Evolutionary conservation across 2,113 vertebrate species (phyloP).

Genomic region (Rousettus leschenaultii): DNA sequence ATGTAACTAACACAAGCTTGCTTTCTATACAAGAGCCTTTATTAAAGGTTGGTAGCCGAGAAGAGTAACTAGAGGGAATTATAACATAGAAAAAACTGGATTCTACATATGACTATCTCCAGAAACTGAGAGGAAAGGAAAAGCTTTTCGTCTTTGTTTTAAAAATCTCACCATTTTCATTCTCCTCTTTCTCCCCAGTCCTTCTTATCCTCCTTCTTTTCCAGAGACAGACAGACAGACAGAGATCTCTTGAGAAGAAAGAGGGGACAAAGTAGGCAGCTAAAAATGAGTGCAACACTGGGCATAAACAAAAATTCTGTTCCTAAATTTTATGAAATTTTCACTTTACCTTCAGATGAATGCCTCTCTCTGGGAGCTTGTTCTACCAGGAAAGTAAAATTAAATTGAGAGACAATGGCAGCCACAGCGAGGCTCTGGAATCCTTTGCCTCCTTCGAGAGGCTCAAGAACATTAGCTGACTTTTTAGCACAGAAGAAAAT

Average conservation of each 20-base stretch:
- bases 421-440: background rate
- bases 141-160: background rate
- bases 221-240: background rate
- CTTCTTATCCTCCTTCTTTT: background rate
- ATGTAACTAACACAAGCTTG: background rate
- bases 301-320: background rate
- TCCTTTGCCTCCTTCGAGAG: constrained; percentile 23
- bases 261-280: background rate
- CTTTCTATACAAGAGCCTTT: background rate
- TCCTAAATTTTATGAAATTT: constrained; percentile 26
- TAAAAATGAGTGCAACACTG: background rate
- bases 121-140: background rate
- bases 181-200: background rate
- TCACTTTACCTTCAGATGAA: constrained; percentile 15
- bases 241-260: background rate
- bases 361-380: constrained; percentile 24
- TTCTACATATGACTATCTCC: background rate
- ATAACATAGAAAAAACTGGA: background rate
- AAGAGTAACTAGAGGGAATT: background rate
- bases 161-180: background rate
- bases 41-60: background rate
- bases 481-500: constrained; percentile 58
- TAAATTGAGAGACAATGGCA: constrained; percentile 14
- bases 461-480: constrained; percentile 52
- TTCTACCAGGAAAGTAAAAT: constrained; percentile 42